Evolutionary conservation across 2,888 invertebrate genomes (phyloP), one percentile per base, ranked within the genome.

Genomic region (Periphyllus acericola): DNA sequence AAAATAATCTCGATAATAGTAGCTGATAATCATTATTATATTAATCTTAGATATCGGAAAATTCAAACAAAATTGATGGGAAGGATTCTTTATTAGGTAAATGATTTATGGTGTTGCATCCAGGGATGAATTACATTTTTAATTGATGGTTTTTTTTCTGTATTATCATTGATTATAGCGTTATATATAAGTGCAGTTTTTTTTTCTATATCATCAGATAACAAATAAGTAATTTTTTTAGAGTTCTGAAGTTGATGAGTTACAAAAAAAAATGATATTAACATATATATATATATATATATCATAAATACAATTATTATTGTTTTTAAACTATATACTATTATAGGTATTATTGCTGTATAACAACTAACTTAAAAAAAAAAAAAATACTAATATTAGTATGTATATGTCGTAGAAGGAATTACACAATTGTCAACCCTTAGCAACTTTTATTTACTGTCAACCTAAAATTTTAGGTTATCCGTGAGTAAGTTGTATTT

Each of bases 71-170:
- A 87, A 72, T 66, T 80, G 87, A 87, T 74, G 80, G 87, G 32
- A 87, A 87, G 74, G 87, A 87, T 87, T 87, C 87, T 46, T 81
- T 87, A 74, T 81, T 87, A n/a, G 87, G 87, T 87, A 87, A 87
- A 46, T 66, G 21, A 46, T 74, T n/a, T 85, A 11, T 36, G 3
- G 32, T 25, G 19, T 85, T 85, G 68, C 46, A 46, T 84, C 32
- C 17, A 32, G 9, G 68, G 25, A 66, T 34, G 6, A n/a, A 19
- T 85, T 85, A 66, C 25, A 46, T 46, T 40, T 36, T 36, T 6
- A 52, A 19, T 68, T 84, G 40, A 60, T 66, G 32, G 21, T 78
- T 71, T 68, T 76, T n/a, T n/a, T 25, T 36, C 52, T 66, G 32
- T 46, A 17, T 14, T 60, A 19, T 83, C 36, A 11, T 0, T 83